These are phyloP conservation scores for Hipposideros larvatus DNA, from an alignment of 2,797 vertebrate genomes.

Conservation along the genomic window DNA sequence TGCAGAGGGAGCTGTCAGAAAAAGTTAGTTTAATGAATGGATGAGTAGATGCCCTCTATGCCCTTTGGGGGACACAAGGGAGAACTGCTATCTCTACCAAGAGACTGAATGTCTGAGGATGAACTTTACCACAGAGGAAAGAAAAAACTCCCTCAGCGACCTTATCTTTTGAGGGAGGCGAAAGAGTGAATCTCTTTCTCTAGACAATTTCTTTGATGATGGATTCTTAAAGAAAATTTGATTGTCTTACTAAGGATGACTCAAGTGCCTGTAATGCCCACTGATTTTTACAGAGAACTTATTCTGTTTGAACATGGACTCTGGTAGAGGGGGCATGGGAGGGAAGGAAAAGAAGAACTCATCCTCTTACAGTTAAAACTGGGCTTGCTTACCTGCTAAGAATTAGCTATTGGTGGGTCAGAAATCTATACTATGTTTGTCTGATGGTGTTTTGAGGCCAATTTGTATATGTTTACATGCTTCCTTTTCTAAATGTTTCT, in stretches of 20 bases:
- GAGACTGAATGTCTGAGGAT: background rate
- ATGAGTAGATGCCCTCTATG: background rate
- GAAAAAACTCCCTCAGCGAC: background rate
- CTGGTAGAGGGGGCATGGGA: background rate
- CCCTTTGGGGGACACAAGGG: background rate
- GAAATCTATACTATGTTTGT: background rate
- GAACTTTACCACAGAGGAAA: background rate
- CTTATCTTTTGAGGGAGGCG: background rate
- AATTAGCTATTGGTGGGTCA: background rate
- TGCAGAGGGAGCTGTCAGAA: constrained; percentile 18
- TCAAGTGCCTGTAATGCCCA: background rate
- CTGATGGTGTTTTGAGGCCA: background rate
- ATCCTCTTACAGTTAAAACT: background rate
- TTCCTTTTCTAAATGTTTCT: background rate
- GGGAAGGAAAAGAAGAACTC: background rate
- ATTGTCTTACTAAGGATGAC: background rate
- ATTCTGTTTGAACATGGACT: constrained; percentile 3
- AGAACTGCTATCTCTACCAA: background rate
- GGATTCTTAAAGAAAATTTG: background rate
- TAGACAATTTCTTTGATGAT: background rate
- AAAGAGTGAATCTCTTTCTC: constrained; percentile 11
- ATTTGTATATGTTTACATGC: background rate
- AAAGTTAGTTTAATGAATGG: constrained; percentile 63
- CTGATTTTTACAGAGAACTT: constrained; percentile 39
- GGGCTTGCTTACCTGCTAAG: background rate